Conservation (phyloP, 2,888 invertebrate genomes). For the Chelonus formosanus region DNA sequence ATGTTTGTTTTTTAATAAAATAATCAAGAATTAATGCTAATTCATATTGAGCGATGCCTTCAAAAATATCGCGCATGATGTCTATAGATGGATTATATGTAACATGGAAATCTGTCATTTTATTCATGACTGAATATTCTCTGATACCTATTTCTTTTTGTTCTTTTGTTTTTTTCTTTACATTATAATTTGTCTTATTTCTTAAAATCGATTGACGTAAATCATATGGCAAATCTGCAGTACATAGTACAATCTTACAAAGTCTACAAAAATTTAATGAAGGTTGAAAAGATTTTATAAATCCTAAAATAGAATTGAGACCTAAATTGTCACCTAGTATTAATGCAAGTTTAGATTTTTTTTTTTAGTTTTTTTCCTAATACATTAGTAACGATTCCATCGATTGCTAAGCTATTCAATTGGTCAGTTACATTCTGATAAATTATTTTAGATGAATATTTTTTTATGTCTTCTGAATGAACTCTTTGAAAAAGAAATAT, state of each 20-base stretch:
- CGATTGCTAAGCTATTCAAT: constrained; percentile 19
- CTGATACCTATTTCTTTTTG: not conserved
- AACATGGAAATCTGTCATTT: constrained; percentile 1
- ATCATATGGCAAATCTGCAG: not conserved
- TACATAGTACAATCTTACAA: constrained; percentile 1
- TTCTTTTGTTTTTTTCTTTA: not conserved
- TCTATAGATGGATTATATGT: constrained; percentile 11
- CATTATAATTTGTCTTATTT: not conserved
- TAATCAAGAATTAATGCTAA: constrained; percentile 2
- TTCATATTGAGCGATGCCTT: constrained; percentile 8
- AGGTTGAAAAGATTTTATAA: constrained; percentile 6
- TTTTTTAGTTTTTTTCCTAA: not conserved
- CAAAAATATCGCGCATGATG: constrained; percentile 11
- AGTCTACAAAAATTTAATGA: constrained; percentile 9
- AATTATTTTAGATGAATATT: constrained; percentile 3
- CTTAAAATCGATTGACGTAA: not conserved
- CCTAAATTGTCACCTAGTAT: constrained; percentile 32
- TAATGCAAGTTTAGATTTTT: constrained; percentile 19
- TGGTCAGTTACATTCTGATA: constrained; percentile 21
- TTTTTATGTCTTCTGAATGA: too few species aligned
- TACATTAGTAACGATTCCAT: constrained; percentile 1
- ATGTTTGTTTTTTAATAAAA: not conserved
- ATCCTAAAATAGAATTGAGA: constrained; percentile 7
- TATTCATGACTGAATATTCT: not conserved
- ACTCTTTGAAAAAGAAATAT: constrained; percentile 12